Conservation (phyloP, 2,113 vertebrate species). For the Corydoras sp. region DNA sequence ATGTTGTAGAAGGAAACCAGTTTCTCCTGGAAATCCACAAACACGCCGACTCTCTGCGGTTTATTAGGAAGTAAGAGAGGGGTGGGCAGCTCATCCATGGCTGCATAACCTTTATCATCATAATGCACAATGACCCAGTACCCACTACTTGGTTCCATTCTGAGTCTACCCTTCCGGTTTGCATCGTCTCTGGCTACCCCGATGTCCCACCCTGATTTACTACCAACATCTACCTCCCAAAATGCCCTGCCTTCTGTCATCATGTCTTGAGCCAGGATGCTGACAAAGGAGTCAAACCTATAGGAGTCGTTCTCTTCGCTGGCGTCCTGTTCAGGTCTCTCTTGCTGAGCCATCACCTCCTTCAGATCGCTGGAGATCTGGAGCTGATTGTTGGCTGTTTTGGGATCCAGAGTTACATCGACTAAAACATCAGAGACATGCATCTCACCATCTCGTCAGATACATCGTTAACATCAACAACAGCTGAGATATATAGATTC, state of each 20-base stretch:
- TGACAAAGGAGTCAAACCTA: conserved; percentile 51
- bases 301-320: not conserved
- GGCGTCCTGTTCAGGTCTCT: not conserved
- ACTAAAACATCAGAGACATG: conserved; percentile 5
- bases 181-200: conserved; percentile 49
- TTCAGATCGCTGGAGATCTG: conserved; percentile 9
- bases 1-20: conserved; percentile 75
- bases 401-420: conserved; percentile 51
- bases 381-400: conserved; percentile 15
- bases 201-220: conserved; percentile 58
- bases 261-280: conserved; percentile 48
- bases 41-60: conserved; percentile 69
- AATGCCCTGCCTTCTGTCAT: conserved; percentile 48
- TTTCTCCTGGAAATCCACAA: conserved; percentile 69
- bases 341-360: not conserved
- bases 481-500: not conserved
- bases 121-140: conserved; percentile 61
- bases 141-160: conserved; percentile 47
- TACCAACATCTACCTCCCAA: conserved; percentile 62
- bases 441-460: not conserved
- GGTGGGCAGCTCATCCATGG: conserved; percentile 37
- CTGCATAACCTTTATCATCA: conserved; percentile 43
- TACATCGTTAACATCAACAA: not conserved
- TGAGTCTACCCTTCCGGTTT: conserved; percentile 50
- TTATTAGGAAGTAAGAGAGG: conserved; percentile 50